Conservation (phyloP, 1,140 invertebrate genomes). For the Venturia canescens region DNA sequence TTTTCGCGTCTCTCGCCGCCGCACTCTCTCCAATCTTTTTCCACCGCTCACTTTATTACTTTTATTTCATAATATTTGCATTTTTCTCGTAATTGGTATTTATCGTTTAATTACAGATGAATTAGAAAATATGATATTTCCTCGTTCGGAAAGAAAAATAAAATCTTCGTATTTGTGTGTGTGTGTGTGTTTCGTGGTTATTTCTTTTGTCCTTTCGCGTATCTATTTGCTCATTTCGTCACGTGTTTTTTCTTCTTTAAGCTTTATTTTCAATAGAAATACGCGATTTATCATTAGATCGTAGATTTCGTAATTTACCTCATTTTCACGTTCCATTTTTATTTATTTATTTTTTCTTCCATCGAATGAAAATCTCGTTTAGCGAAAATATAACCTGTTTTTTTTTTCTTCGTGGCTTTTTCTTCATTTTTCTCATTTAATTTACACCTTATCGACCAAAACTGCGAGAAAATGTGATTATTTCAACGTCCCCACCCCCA, state of each 20-base stretch:
- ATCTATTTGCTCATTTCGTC: no score
- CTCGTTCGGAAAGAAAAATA: slow-evolving; percentile 42
- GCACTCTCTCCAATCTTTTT: slow-evolving; percentile 16
- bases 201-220: background rate
- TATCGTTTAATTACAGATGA: slow-evolving; percentile 42
- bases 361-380: slow-evolving; percentile 48
- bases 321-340: no score
- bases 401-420: no score
- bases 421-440: no score
- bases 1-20: background rate
- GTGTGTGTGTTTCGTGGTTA: slow-evolving; percentile 16
- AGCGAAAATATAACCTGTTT: slow-evolving; percentile 59
- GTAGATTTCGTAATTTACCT: no score
- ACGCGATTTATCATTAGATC: no score
- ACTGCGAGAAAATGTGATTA: no score
- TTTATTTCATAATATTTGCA: no score
- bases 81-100: background rate
- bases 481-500: no score
- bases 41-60: slow-evolving; percentile 11
- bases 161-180: slow-evolving; percentile 30
- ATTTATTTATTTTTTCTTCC: slow-evolving; percentile 12
- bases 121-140: slow-evolving; percentile 59
- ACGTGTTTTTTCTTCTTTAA: no score
- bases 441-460: no score
- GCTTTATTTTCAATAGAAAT: slow-evolving; percentile 20